Evolutionary conservation across 2,113 vertebrate species (phyloP), one percentile per base, ranked within the genome.

Genomic region (Ceratotherium simum): DNA sequence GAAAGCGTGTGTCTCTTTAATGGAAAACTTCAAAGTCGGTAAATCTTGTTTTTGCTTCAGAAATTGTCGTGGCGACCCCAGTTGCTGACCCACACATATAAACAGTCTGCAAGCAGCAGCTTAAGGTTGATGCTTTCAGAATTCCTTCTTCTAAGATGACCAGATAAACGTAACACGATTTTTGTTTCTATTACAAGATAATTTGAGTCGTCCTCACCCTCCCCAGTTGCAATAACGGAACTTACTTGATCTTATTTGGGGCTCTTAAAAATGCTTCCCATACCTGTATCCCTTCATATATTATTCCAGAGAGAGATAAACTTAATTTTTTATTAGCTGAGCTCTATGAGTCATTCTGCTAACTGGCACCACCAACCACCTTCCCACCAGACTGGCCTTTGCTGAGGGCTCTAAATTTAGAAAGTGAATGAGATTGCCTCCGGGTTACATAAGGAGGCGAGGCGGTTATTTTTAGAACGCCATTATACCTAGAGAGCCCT

Each of bases 381-480:
- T 97, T 93, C 98, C 97, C 97, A 96, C 86, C 98, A 98, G 98
- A 96, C 97, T 98, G 98, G 98, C 97, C 98, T 98, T 98, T 99
- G 98, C 98, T 75, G 98, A 98, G 92, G 93, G 93, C 96, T 42
- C 98, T 99, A 99, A 98, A 98, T 99, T 99, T 99, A 99, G 99
- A 98, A 99, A 98, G 70, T 29, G 98, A 99, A 99, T 98, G 98
- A 99, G 97, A 97, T 97, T 99, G 98, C 98, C 39, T 88, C 98
- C 83, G 98, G 96, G 97, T 99, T 99, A 98, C 97, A 98, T 98
- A 99, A 99, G 97, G 98, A 98, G 80, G 90, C 18, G 8, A 90
- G 94, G 94, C 51, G 67, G 98, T 96, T 99, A 99, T 99, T 99
- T 99, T 98, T 99, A 99, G 99, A 96, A 96, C 91, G 67, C 98